phyloP scores from a whole-genome alignment of 1,140 invertebrate species.

The Pseudomyrmex sp. region DNA sequence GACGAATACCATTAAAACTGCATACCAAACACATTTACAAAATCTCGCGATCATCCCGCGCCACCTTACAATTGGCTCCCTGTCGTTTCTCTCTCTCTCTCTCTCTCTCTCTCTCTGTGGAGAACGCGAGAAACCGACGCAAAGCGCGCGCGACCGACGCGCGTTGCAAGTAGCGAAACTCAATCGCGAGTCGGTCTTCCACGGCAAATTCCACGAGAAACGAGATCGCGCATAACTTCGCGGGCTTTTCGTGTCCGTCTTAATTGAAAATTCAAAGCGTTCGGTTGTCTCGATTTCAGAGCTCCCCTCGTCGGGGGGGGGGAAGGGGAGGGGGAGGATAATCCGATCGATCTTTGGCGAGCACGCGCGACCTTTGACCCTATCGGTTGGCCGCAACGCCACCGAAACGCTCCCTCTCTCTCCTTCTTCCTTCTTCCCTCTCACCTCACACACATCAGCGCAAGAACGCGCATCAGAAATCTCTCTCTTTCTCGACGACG shows the following conservation, averaged over 20 bases:
- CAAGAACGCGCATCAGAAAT: slow-evolving; percentile 29
- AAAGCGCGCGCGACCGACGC: neutral
- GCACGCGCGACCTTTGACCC: slow-evolving; percentile 68
- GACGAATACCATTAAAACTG: neutral
- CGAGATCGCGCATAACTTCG: slow-evolving; percentile 47
- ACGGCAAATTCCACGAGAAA: slow-evolving; percentile 12
- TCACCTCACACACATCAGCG: neutral
- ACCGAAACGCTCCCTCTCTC: slow-evolving; percentile 14
- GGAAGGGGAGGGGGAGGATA: slow-evolving; percentile 21
- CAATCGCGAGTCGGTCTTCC: neutral
- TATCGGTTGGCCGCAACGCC: slow-evolving; percentile 13
- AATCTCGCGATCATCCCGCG: neutral
- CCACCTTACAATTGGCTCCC: too few species aligned
- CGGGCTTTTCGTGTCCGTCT: slow-evolving; percentile 38
- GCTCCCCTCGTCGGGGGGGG: neutral
- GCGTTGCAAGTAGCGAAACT: slow-evolving; percentile 3
- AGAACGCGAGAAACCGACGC: neutral
- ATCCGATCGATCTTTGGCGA: slow-evolving; percentile 65
- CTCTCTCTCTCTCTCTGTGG: neutral
- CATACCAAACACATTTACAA: neutral
- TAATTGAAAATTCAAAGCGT: slow-evolving; percentile 51
- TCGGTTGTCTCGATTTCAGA: slow-evolving; percentile 42
- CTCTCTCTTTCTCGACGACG: neutral
- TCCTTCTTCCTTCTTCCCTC: too few species aligned
- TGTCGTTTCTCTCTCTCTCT: too few species aligned